A percentile compares a stretch with the other conserved stretches of the same genome.
These are phyloP conservation scores for Dynastes maya DNA, from an alignment of 2,888 invertebrate genomes.

Conservation along the genomic window DNA sequence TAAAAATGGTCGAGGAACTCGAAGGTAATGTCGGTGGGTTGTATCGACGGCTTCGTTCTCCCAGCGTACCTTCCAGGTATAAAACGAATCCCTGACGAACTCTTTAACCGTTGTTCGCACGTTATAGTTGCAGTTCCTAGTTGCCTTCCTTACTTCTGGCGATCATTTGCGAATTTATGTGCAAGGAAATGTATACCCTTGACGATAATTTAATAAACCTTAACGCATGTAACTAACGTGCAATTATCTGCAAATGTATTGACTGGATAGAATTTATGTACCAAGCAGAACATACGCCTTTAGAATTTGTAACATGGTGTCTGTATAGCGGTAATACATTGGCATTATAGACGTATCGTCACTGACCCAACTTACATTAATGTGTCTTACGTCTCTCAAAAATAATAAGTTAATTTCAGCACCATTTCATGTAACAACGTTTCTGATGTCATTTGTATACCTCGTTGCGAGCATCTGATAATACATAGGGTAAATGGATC, in stretches of 20 bases:
- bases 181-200: constrained; percentile 4
- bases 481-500: too few relatives aligned
- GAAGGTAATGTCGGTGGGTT: constrained; percentile 33
- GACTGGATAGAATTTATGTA: constrained; percentile 3
- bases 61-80: constrained; percentile 18
- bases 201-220: constrained; percentile 13
- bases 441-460: too few relatives aligned
- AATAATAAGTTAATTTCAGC: too few relatives aligned
- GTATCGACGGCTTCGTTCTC: constrained; percentile 13
- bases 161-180: constrained; percentile 7
- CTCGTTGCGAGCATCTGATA: too few relatives aligned
- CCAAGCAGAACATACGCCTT: neutral
- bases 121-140: neutral
- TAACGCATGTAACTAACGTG: neutral
- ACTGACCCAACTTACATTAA: too few relatives aligned
- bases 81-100: constrained; percentile 2
- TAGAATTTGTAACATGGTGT: too few relatives aligned
- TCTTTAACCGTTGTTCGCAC: constrained; percentile 22
- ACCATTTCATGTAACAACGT: too few relatives aligned
- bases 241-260: constrained; percentile 13
- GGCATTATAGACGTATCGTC: too few relatives aligned
- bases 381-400: too few relatives aligned
- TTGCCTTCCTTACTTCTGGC: constrained; percentile 14
- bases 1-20: constrained; percentile 29
- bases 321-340: too few relatives aligned